Conservation (phyloP, 1,140 invertebrate genomes). For the Polypedilum pembai region DNA sequence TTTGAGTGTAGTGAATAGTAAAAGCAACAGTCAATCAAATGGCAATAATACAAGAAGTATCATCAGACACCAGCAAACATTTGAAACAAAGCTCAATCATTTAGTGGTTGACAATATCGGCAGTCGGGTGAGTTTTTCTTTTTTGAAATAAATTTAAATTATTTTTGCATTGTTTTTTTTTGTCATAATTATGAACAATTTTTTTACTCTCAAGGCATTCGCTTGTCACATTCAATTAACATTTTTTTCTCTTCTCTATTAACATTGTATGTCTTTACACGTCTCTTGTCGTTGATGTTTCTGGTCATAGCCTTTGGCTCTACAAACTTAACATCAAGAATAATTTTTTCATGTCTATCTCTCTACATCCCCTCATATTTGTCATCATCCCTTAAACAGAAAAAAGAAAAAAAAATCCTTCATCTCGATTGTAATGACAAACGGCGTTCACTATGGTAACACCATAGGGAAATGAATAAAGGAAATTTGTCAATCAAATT, state of each 20-base stretch:
- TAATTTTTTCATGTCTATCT: not conserved
- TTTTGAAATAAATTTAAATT: too few species aligned
- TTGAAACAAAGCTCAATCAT: slow-evolving; percentile 56
- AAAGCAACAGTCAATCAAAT: slow-evolving; percentile 26
- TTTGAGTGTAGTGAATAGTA: slow-evolving; percentile 12
- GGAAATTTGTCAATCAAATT: not conserved
- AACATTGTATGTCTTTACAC: too few species aligned
- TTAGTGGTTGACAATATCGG: slow-evolving; percentile 87
- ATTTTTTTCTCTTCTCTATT: too few species aligned
- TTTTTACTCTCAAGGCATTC: too few species aligned
- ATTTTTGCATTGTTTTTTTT: too few species aligned
- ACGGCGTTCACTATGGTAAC: not conserved
- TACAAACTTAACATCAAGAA: not conserved
- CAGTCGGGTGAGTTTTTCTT: slow-evolving; percentile 50
- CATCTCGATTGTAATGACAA: too few species aligned
- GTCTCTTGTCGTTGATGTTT: too few species aligned
- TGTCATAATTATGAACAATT: too few species aligned
- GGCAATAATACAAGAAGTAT: not conserved
- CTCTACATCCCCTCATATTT: not conserved
- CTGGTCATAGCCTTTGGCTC: too few species aligned
- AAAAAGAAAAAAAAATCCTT: not conserved
- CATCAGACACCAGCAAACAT: slow-evolving; percentile 34
- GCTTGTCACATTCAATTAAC: too few species aligned
- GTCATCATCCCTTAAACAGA: too few species aligned
- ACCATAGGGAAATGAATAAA: not conserved